phyloP scores from a whole-genome alignment of 2,888 invertebrate species.

The Drosophila borborema region DNA sequence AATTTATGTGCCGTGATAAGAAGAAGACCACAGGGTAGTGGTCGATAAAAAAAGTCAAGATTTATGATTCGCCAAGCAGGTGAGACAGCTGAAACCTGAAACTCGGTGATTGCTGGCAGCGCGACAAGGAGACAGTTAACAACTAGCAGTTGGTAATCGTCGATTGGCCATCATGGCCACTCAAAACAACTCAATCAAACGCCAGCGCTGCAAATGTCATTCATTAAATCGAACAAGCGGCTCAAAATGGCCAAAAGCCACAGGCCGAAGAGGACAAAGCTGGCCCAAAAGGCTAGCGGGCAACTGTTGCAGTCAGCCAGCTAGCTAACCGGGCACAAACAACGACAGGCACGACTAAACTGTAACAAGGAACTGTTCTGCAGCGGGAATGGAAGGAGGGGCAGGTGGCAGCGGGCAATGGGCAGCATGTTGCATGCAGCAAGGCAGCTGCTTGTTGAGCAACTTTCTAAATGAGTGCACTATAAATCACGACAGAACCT shows the following conservation, averaged over 20 bases:
- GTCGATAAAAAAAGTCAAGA: constrained; percentile 42
- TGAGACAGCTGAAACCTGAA: constrained; percentile 22
- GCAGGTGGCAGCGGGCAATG: neutral
- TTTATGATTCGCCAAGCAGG: constrained; percentile 51
- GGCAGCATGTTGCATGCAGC: constrained; percentile 51
- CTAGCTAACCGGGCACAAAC: constrained; percentile 46
- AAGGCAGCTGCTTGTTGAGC: constrained; percentile 73
- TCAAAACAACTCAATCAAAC: constrained; percentile 78
- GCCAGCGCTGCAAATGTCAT: constrained; percentile 70
- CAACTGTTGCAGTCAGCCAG: constrained; percentile 37
- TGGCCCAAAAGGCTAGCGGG: constrained; percentile 42
- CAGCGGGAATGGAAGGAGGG: constrained; percentile 9
- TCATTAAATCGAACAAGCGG: constrained; percentile 72
- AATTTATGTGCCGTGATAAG: constrained; percentile 71
- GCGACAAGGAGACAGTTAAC: constrained; percentile 33
- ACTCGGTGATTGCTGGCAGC: constrained; percentile 14
- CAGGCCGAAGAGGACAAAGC: constrained; percentile 27
- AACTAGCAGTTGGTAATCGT: constrained; percentile 57
- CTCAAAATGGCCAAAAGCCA: constrained; percentile 55
- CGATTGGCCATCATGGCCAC: constrained; percentile 68
- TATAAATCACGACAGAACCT: constrained; percentile 78
- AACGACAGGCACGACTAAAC: constrained; percentile 70
- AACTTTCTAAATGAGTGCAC: constrained; percentile 81
- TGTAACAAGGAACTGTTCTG: constrained; percentile 78
- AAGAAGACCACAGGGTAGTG: constrained; percentile 41